Conservation (phyloP, 2,797 vertebrate species). For the Poeciliopsis presidionis region DNA sequence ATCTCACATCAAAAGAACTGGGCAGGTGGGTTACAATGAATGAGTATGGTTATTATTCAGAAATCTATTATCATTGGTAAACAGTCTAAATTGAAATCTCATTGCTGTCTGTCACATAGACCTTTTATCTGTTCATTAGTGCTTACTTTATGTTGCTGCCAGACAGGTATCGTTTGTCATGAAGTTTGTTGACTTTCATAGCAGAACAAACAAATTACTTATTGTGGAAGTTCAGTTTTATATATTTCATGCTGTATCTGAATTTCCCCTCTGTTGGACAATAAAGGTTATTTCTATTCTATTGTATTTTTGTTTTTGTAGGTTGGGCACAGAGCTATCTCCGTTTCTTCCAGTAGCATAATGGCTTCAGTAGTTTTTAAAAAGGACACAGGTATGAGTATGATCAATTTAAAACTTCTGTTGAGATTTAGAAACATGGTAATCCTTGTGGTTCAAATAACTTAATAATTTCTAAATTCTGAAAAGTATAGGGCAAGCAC, state of each 20-base stretch:
- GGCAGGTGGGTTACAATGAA: slow-evolving; percentile 38
- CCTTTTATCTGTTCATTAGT: slow-evolving; percentile 17
- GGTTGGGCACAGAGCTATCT: slow-evolving; percentile 39
- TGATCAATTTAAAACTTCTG: background rate
- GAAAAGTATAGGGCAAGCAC: background rate
- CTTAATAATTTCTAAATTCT: background rate
- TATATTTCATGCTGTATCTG: background rate
- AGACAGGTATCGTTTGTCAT: slow-evolving; percentile 13
- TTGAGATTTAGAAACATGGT: background rate
- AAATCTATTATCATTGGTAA: slow-evolving; percentile 32
- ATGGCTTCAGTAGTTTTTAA: slow-evolving; percentile 54
- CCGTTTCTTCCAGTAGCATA: slow-evolving; percentile 21
- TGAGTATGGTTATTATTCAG: slow-evolving; percentile 36
- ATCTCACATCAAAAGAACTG: slow-evolving; percentile 56
- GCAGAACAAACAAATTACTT: background rate
- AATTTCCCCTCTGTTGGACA: no score
- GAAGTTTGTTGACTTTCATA: background rate
- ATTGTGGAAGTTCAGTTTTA: slow-evolving; percentile 23
- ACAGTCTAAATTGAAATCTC: slow-evolving; percentile 23
- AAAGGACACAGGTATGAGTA: slow-evolving; percentile 58
- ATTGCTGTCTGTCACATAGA: background rate
- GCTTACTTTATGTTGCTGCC: slow-evolving; percentile 10
- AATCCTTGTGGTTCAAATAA: background rate
- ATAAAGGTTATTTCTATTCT: no score
- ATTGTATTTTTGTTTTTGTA: slow-evolving; percentile 44